Evolutionary conservation across 2,797 vertebrate genomes (phyloP).

Genomic region (Gymnothorax javanicus): DNA sequence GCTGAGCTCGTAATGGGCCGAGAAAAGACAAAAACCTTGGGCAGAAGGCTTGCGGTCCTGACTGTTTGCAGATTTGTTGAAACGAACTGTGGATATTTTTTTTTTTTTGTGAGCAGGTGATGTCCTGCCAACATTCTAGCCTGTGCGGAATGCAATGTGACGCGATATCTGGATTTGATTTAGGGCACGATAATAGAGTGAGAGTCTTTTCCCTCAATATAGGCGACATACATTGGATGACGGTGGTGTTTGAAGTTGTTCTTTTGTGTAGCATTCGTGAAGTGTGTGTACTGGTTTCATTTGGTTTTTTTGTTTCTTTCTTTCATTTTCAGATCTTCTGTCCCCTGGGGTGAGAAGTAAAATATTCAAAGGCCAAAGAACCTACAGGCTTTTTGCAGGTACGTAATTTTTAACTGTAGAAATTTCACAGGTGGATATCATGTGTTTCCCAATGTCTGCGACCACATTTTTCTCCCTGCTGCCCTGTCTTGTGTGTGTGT

Average conservation of each 20-base stretch:
- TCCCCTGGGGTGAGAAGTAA: slow-evolving; percentile 95
- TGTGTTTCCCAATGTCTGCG: not conserved
- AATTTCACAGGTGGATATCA: not conserved
- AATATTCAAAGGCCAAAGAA: slow-evolving; percentile 99
- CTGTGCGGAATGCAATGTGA: not conserved
- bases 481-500: not conserved
- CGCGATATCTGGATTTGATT: slow-evolving; percentile 36
- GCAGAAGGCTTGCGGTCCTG: not conserved
- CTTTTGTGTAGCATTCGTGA: not conserved
- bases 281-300: not conserved
- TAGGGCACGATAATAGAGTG: not conserved
- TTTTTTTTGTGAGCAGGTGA: not conserved
- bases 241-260: not conserved
- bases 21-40: not conserved
- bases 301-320: not conserved
- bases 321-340: slow-evolving; percentile 84
- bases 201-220: slow-evolving; percentile 21
- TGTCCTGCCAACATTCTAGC: slow-evolving; percentile 5
- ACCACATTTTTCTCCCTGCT: not conserved
- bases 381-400: slow-evolving; percentile 99
- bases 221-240: slow-evolving; percentile 21
- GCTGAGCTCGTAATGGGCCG: not conserved
- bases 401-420: slow-evolving; percentile 30
- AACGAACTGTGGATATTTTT: not conserved
- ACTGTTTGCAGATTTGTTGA: not conserved